These are phyloP conservation scores for Leptinotarsa defecta DNA, from an alignment of 1,140 invertebrate species.

Conservation along the genomic window DNA sequence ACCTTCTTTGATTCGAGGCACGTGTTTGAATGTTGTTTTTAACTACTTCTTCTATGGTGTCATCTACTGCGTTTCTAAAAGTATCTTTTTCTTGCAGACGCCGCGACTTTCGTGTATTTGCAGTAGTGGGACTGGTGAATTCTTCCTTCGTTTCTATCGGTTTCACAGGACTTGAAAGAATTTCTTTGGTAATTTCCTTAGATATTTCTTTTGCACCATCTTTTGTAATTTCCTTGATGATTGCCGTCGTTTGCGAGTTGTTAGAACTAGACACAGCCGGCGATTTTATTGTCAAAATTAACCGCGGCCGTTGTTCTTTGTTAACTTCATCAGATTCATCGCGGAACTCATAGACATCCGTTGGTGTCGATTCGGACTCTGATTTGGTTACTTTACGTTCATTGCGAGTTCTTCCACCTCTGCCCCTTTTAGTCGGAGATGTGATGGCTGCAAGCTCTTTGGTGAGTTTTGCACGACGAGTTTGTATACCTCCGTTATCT, in stretches of 20 bases:
- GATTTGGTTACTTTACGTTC: slow-evolving; percentile 64
- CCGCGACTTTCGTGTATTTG: slow-evolving; percentile 78
- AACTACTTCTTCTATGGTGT: slow-evolving; percentile 84
- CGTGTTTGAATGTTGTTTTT: slow-evolving; percentile 61
- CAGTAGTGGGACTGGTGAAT: slow-evolving; percentile 61
- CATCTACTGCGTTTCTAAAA: slow-evolving; percentile 75
- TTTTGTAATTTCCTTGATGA: slow-evolving; percentile 59
- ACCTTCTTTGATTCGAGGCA: slow-evolving; percentile 50
- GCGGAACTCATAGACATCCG: slow-evolving; percentile 82
- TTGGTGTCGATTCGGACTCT: slow-evolving; percentile 55
- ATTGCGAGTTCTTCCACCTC: slow-evolving; percentile 60
- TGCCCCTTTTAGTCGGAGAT: slow-evolving; percentile 54
- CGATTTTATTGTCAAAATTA: slow-evolving; percentile 81
- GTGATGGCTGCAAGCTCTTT: slow-evolving; percentile 51
- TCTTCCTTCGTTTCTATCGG: slow-evolving; percentile 65
- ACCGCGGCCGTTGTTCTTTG: slow-evolving; percentile 66
- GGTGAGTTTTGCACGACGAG: slow-evolving; percentile 62
- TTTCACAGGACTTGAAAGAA: slow-evolving; percentile 34
- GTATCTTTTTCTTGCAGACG: slow-evolving; percentile 77
- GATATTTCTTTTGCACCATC: slow-evolving; percentile 45
- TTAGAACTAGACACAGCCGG: slow-evolving; percentile 58
- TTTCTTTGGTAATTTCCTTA: slow-evolving; percentile 36
- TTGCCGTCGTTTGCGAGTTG: slow-evolving; percentile 56
- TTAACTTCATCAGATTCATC: slow-evolving; percentile 76
- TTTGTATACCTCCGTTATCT: slow-evolving; percentile 58